These are phyloP conservation scores for Hestina assimilis DNA, from an alignment of 1,140 invertebrate species.

Conservation along the genomic window DNA sequence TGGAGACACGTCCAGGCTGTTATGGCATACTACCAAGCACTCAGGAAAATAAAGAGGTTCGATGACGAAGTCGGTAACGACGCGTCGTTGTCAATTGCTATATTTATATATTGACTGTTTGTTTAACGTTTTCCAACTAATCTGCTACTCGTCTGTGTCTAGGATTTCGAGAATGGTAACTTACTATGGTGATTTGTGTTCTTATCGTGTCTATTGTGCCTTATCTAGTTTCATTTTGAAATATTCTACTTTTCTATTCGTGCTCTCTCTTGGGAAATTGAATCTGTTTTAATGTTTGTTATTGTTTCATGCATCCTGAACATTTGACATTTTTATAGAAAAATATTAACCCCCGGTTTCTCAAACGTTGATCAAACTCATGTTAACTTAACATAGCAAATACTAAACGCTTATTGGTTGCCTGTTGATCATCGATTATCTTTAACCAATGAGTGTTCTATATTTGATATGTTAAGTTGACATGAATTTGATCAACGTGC, in stretches of 20 bases:
- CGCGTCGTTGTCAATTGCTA: constrained; percentile 58
- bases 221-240: constrained; percentile 58
- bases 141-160: constrained; percentile 67
- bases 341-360: too few relatives aligned
- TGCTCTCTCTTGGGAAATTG: constrained; percentile 52
- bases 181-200: constrained; percentile 57
- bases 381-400: too few relatives aligned
- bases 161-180: constrained; percentile 69
- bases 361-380: too few relatives aligned
- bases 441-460: too few relatives aligned
- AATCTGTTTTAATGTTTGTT: constrained; percentile 49
- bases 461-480: too few relatives aligned
- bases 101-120: constrained; percentile 55
- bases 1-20: constrained; percentile 91
- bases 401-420: too few relatives aligned
- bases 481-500: too few relatives aligned
- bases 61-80: constrained; percentile 51
- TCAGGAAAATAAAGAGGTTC: constrained; percentile 93
- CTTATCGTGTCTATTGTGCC: constrained; percentile 56
- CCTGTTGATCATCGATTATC: too few relatives aligned
- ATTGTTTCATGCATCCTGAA: constrained; percentile 56
- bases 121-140: constrained; percentile 62
- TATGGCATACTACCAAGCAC: constrained; percentile 91
- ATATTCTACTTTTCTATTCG: constrained; percentile 48
- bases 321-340: constrained; percentile 51